phyloP scores from a whole-genome alignment of 2,888 invertebrate species.

The Chironomus riparius region DNA sequence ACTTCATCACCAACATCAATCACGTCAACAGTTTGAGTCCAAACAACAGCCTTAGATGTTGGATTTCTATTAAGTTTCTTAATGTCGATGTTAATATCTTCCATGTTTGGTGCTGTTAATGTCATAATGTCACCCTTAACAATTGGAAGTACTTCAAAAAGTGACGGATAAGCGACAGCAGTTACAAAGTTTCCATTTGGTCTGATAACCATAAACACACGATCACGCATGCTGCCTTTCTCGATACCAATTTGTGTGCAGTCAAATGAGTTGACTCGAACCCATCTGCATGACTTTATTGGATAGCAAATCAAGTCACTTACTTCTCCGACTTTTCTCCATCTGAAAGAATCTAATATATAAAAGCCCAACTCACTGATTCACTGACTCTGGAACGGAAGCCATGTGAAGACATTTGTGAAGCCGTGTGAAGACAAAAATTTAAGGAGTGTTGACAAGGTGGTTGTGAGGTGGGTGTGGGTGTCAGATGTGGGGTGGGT shows the following conservation, averaged over 20 bases:
- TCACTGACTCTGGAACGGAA: no score
- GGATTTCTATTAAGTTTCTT: constrained; percentile 35
- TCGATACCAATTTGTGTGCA: constrained; percentile 48
- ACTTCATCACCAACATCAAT: constrained; percentile 64
- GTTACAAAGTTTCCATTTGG: constrained; percentile 49
- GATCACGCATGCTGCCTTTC: constrained; percentile 37
- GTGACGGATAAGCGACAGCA: constrained; percentile 47
- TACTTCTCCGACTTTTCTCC: constrained; percentile 51
- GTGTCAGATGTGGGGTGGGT: no score
- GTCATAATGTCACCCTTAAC: constrained; percentile 46
- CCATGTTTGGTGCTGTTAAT: constrained; percentile 48
- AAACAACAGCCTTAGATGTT: constrained; percentile 45
- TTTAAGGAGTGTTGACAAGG: no score
- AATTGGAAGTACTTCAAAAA: constrained; percentile 47
- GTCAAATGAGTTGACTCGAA: constrained; percentile 45
- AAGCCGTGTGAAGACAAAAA: no score
- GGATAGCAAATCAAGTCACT: constrained; percentile 49
- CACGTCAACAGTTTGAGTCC: constrained; percentile 50
- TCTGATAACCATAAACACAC: constrained; percentile 51
- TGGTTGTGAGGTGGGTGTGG: no score
- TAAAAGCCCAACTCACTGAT: no score
- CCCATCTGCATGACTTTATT: constrained; percentile 50
- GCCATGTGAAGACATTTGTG: no score
- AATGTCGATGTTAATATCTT: constrained; percentile 47
- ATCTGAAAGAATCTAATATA: constrained; percentile 33